These are phyloP conservation scores for Dufourea novaeangliae DNA, from an alignment of 1,140 invertebrate genomes.

Conservation along the genomic window DNA sequence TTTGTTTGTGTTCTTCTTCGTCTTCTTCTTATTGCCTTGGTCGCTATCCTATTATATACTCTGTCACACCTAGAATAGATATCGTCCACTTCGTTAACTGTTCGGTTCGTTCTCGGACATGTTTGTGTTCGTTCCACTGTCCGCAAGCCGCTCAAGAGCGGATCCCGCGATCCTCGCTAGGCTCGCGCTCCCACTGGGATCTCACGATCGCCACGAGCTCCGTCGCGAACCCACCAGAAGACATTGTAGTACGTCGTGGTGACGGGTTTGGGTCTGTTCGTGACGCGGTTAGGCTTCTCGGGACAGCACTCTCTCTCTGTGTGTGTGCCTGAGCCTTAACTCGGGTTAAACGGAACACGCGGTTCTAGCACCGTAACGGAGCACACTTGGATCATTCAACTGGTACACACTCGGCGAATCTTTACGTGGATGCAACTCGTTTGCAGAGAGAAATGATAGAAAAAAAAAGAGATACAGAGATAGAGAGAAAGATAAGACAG, in stretches of 20 bases:
- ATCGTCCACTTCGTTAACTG: conserved; percentile 1
- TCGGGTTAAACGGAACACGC: neutral
- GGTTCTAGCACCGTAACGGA: neutral
- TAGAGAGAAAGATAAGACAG: neutral
- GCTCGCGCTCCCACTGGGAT: conserved; percentile 25
- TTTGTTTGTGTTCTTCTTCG: too few relatives aligned
- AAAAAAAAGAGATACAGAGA: neutral
- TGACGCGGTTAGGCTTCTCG: neutral
- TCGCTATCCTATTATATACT: too few relatives aligned
- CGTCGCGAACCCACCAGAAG: conserved; percentile 19
- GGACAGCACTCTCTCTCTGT: neutral
- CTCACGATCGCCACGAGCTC: conserved; percentile 31
- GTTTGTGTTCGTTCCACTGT: neutral
- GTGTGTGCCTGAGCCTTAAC: neutral
- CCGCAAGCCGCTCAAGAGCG: conserved; percentile 26
- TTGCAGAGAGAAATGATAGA: too few relatives aligned
- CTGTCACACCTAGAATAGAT: too few relatives aligned
- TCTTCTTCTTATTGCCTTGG: too few relatives aligned
- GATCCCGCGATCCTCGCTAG: conserved; percentile 13
- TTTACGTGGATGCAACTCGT: neutral
- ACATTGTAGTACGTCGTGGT: conserved; percentile 54
- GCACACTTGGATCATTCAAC: conserved; percentile 3
- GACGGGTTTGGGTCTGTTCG: neutral
- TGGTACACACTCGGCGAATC: conserved; percentile 16
- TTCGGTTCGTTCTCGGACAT: conserved; percentile 26